phyloP scores from a whole-genome alignment of 2,797 vertebrate genomes.

The Brachyalestes nurse region DNA sequence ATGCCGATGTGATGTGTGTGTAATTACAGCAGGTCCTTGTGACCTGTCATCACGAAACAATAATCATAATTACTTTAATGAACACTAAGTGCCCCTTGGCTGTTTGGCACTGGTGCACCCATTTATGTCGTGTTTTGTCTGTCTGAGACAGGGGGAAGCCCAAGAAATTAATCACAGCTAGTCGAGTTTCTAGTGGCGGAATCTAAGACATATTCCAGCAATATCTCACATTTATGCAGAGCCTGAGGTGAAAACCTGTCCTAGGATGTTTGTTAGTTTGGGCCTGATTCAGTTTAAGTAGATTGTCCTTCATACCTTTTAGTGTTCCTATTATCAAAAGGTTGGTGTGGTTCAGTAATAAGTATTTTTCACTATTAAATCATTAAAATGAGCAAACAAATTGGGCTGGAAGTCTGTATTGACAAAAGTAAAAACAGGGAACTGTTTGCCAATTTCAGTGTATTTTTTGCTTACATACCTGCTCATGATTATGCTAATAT shows the following conservation, averaged over 20 bases:
- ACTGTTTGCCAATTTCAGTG: too few relatives aligned
- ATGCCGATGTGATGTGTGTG: not conserved
- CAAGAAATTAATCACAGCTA: not conserved
- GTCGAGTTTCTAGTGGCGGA: not conserved
- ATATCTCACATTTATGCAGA: not conserved
- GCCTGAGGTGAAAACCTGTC: not conserved
- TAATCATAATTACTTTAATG: slow-evolving; percentile 23
- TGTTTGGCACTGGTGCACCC: not conserved
- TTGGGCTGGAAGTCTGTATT: too few relatives aligned
- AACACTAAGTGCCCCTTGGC: not conserved
- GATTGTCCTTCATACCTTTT: not conserved
- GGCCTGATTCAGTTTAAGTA: not conserved
- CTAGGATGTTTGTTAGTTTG: too few relatives aligned
- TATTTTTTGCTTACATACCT: too few relatives aligned
- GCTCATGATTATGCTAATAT: too few relatives aligned
- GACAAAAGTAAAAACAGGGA: too few relatives aligned
- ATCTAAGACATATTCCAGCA: not conserved
- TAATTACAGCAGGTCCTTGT: not conserved
- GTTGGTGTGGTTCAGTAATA: too few relatives aligned
- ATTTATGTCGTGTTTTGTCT: not conserved
- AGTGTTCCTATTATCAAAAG: too few relatives aligned
- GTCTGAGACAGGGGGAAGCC: not conserved
- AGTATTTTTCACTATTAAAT: too few relatives aligned
- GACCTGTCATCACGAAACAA: slow-evolving; percentile 13
- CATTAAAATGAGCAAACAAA: too few relatives aligned